Base-by-base conservation (phyloP, 2,888 invertebrate species). In the Agrotis exclamationis region DNA sequence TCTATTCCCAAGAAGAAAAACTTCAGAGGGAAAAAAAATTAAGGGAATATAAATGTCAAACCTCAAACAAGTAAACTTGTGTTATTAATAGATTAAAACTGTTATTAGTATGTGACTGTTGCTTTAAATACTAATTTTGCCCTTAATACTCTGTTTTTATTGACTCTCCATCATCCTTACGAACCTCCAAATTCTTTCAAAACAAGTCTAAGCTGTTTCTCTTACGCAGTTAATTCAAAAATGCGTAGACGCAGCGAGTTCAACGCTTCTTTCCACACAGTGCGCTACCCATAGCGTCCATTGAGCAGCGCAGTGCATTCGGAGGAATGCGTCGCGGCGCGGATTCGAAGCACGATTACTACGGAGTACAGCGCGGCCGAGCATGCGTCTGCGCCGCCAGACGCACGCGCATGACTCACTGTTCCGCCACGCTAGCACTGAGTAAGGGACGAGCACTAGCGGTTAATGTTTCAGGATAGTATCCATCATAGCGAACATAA, bases 351-450 rank as follows among this genome's bases (percentile, higher is more conserved):
- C 82, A 82, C 82, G 82, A 71, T 82, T 77, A 80, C 82, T 81
- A 82, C 56, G 53, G 82, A 68, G 76, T 69, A 44, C 48, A 62
- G 78, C 53, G 56, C 70, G 44, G 57, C n/a, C 39, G 56, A 28
- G 58, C 39, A 1, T 60, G 73, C 80, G 86, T 85, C 85, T 86
- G 85, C 76, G 59, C 63, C 57, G 66, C 63, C 74, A 82, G 85
- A 80, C 86, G 74, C 76, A 68, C 70, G 80, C 71, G 75, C 71
- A 79, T 85, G 86, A 85, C 78, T 85, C 85, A 85, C 63, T 50
- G 66, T 73, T 75, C 85, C 77, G 68, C 71, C 63, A 80, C 75
- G 65, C 66, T 70, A 44, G 14, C 28, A 14, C 53, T 5, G 60
- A 11, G 28, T 66, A 74, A 66, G 62, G 18, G 0, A 63, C 18